These are phyloP conservation scores for Maccullochella peelii DNA, from an alignment of 2,113 vertebrate genomes.

Conservation along the genomic window DNA sequence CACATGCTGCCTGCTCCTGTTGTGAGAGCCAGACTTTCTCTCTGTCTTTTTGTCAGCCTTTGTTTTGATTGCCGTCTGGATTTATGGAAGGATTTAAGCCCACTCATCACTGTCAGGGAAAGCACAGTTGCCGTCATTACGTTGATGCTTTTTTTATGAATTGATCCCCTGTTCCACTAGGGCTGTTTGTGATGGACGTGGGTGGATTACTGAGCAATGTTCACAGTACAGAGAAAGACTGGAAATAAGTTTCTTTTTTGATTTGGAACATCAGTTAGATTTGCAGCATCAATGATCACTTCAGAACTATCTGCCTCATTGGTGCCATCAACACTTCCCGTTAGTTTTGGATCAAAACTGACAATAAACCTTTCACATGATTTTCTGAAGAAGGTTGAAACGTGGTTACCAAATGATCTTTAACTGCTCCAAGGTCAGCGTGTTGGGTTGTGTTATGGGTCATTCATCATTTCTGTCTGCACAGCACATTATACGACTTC, in stretches of 20 bases:
- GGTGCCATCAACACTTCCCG: background rate
- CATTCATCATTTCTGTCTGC: constrained; percentile 29
- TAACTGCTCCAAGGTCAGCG: background rate
- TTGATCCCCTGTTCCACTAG: constrained; percentile 25
- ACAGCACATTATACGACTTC: constrained; percentile 11
- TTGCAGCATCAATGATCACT: background rate
- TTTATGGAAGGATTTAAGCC: constrained; percentile 72
- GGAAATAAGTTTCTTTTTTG: background rate
- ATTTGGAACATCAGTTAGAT: background rate
- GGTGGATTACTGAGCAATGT: constrained; percentile 25
- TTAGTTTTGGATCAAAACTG: background rate
- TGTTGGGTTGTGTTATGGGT: constrained; percentile 16
- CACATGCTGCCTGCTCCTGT: constrained; percentile 77
- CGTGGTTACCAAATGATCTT: constrained; percentile 9
- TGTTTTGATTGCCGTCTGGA: constrained; percentile 81
- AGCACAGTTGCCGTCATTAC: constrained; percentile 72
- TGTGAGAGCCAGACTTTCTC: constrained; percentile 70
- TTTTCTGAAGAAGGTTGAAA: constrained; percentile 24
- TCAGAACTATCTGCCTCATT: background rate
- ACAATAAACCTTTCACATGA: constrained; percentile 1
- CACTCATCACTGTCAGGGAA: constrained; percentile 64
- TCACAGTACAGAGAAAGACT: constrained; percentile 16
- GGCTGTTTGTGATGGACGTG: constrained; percentile 41
- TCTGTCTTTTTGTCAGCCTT: constrained; percentile 61
- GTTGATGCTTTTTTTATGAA: constrained; percentile 46